Base-by-base conservation (phyloP, 2,113 vertebrate species). In the Takifugu flavidus region DNA sequence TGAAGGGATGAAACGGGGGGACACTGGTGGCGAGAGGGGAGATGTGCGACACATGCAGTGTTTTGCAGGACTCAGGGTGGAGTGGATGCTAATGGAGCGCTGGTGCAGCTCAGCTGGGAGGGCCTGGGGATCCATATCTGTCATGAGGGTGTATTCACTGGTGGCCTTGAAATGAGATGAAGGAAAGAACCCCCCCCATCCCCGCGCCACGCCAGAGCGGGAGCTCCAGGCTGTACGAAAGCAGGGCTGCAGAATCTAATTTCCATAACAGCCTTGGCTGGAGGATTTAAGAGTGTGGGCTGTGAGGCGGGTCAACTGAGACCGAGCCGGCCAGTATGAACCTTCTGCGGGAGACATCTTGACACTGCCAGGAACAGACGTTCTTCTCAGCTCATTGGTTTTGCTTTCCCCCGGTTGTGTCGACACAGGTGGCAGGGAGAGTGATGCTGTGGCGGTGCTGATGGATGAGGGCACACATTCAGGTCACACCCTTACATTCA, bases 71-170 rank as follows among this genome's bases (percentile, higher is more conserved):
- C 82, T 65, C 68, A 74, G 56, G 77, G 62, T 65, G 71, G 74
- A 76, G 86, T 62, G 73, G 58, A 65, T 77, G 70, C 53, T 82
- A 74, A 73, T 72, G 69, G 62, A 65, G 63, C 56, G 59, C 31
- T 58, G 27, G 60, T 72, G 65, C 62, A 47, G 13, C 67, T 65
- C 53, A 64, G 57, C 66, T 43, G 55, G 66, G 51, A 60, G 25
- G 66, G 72, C 62, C 57, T 11, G 51, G 66, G 55, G 65, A 82
- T 75, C 67, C 62, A 67, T 82, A 62, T 79, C 49, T 72, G 79
- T 82, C 72, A 63, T 66, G 51, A 49, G 20, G 54, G 53, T 66
- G 66, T 61, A 73, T 79, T 77, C 70, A 75, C 69, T 75, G 77
- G 63, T 79, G 74, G 71, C 65, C 58, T 65, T 66, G 54, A 75